These are phyloP conservation scores for Liopterus haemorrhoidalis DNA, from an alignment of 2,888 invertebrate species.

Conservation along the genomic window DNA sequence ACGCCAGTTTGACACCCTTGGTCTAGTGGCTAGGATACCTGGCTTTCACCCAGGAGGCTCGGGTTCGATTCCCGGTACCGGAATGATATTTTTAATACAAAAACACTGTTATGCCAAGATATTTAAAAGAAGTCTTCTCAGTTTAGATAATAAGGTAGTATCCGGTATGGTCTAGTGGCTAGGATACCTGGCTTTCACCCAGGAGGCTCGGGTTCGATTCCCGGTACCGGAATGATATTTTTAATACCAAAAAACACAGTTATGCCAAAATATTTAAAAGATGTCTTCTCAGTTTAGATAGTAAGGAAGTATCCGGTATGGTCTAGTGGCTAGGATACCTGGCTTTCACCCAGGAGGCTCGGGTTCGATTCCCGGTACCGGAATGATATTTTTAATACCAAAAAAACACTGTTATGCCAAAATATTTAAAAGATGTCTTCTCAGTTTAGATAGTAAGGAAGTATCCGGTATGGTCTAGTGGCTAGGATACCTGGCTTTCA, in stretches of 20 bases:
- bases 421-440: too few relatives aligned
- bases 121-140: too few relatives aligned
- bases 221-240: conserved; percentile 65
- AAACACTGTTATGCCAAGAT: too few relatives aligned
- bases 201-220: conserved; percentile 71
- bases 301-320: conserved; percentile 59
- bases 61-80: conserved; percentile 70
- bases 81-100: too few relatives aligned
- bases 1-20: too few relatives aligned
- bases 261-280: too few relatives aligned
- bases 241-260: too few relatives aligned
- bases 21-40: conserved; percentile 69
- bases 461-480: conserved; percentile 63
- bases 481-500: conserved; percentile 69
- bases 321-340: conserved; percentile 68
- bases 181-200: conserved; percentile 69
- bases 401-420: too few relatives aligned
- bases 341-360: conserved; percentile 69
- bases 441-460: too few relatives aligned
- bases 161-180: conserved; percentile 65
- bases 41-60: conserved; percentile 69
- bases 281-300: too few relatives aligned
- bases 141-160: too few relatives aligned
- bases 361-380: conserved; percentile 70
- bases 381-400: too few relatives aligned